Evolutionary conservation across 1,140 invertebrate genomes (phyloP).

Genomic region (Euwallacea fornicatus): DNA sequence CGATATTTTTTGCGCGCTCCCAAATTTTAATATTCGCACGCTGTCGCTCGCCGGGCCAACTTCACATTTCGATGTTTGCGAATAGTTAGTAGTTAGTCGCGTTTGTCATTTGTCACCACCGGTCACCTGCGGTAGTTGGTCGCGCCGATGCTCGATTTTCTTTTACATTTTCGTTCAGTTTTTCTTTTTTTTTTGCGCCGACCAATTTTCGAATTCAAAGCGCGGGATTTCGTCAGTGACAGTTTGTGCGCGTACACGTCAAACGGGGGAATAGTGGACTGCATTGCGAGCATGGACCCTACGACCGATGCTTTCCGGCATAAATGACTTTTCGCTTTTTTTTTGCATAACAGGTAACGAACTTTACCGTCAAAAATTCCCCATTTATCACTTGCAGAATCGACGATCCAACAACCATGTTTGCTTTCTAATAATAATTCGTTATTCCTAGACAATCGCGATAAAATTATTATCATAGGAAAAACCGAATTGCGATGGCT

Average conservation of each 20-base stretch:
- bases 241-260: constrained; percentile 18
- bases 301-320: not conserved
- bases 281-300: constrained; percentile 3
- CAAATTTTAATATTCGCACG: constrained; percentile 54
- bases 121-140: constrained; percentile 3
- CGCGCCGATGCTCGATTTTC: constrained; percentile 2
- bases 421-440: too few species aligned
- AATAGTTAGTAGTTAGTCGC: constrained; percentile 17
- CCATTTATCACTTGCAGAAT: too few species aligned
- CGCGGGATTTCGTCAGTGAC: constrained; percentile 5
- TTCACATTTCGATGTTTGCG: constrained; percentile 22
- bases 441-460: too few species aligned
- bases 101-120: not conserved
- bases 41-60: constrained; percentile 38
- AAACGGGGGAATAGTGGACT: constrained; percentile 3
- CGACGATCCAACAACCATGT: too few species aligned
- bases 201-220: constrained; percentile 11
- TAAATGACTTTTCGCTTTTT: constrained; percentile 10
- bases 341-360: not conserved
- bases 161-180: constrained; percentile 9
- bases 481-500: too few species aligned
- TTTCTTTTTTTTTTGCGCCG: not conserved
- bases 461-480: too few species aligned
- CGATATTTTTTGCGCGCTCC: constrained; percentile 53
- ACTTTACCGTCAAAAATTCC: too few species aligned